These are phyloP conservation scores for Drusus annulatus DNA, from an alignment of 1,140 invertebrate genomes.

Conservation along the genomic window DNA sequence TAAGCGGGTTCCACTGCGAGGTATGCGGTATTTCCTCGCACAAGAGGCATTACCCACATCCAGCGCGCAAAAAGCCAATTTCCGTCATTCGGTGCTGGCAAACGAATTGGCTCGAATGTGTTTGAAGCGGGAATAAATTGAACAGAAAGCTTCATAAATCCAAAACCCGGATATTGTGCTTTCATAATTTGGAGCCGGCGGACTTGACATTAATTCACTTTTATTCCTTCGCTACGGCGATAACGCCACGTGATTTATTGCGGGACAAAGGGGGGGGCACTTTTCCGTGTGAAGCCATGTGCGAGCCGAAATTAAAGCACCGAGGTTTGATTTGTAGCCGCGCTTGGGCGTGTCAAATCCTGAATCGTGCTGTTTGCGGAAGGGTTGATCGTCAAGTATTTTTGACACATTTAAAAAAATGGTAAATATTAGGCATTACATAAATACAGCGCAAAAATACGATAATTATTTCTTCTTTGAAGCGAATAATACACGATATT, in stretches of 20 bases:
- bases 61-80: conserved; percentile 8
- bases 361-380: not conserved
- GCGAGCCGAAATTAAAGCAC: not conserved
- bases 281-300: conserved; percentile 1
- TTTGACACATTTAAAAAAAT: too few relatives aligned
- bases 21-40: not conserved
- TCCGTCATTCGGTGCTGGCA: conserved; percentile 11
- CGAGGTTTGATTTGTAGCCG: conserved; percentile 18
- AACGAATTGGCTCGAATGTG: conserved; percentile 27
- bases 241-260: conserved; percentile 18
- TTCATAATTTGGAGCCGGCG: conserved; percentile 30
- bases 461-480: too few relatives aligned
- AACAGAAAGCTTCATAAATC: conserved; percentile 35
- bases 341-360: not conserved
- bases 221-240: conserved; percentile 15
- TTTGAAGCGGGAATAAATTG: conserved; percentile 28
- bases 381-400: not conserved
- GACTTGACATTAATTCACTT: conserved; percentile 30
- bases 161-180: conserved; percentile 32
- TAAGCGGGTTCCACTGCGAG: too few relatives aligned
- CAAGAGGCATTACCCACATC: not conserved
- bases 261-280: not conserved
- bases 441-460: too few relatives aligned
- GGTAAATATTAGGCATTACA: too few relatives aligned
- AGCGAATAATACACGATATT: too few relatives aligned